phyloP scores from a whole-genome alignment of 2,888 invertebrate genomes.

The Papilio protenor region DNA sequence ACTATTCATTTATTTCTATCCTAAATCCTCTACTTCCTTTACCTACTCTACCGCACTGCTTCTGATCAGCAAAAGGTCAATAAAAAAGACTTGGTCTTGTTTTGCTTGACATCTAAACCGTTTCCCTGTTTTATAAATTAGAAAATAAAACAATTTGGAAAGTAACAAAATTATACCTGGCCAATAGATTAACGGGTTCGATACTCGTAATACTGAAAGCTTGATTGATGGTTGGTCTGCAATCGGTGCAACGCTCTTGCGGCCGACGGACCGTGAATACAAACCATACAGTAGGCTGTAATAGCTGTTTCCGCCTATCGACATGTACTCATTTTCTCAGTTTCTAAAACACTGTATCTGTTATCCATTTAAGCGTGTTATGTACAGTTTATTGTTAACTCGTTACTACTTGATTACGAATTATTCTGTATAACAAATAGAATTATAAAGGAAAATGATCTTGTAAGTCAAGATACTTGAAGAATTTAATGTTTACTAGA shows the following conservation, averaged over 20 bases:
- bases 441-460: no score
- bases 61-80: no score
- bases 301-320: constrained; percentile 61
- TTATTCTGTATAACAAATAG: neutral
- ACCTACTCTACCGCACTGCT: neutral
- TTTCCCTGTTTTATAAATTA: neutral
- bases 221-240: constrained; percentile 42
- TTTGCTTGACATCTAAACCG: constrained; percentile 7
- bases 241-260: constrained; percentile 62
- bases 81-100: neutral
- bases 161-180: neutral
- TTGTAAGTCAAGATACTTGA: no score
- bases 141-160: neutral
- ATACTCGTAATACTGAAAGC: constrained; percentile 40
- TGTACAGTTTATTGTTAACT: constrained; percentile 3
- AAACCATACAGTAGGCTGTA: constrained; percentile 56
- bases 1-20: neutral
- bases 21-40: neutral
- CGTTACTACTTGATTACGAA: neutral
- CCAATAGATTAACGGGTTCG: constrained; percentile 38
- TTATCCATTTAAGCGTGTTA: constrained; percentile 13
- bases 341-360: constrained; percentile 39
- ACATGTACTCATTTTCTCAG: constrained; percentile 38
- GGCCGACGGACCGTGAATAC: constrained; percentile 65
- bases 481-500: no score